Evolutionary conservation across 35 echinoderm and acorn worm species (phyloP).

Genomic region (Eucidaris tribuloides): DNA sequence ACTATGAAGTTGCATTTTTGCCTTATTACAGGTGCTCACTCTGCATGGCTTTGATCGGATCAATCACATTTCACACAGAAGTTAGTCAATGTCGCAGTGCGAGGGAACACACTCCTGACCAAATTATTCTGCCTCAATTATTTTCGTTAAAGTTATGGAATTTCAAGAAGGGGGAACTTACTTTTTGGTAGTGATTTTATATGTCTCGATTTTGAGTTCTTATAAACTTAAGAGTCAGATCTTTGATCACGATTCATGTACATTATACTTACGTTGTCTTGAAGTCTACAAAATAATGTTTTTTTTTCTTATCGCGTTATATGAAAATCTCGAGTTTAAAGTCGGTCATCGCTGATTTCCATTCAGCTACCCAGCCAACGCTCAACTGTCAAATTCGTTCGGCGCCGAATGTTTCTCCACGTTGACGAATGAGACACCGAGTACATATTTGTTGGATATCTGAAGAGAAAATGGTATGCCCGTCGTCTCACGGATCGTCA

Average conservation of each 20-base stretch:
- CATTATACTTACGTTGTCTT: too few species aligned
- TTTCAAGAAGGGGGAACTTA: too few species aligned
- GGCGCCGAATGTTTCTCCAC: conserved; percentile 78
- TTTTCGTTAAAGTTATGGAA: too few species aligned
- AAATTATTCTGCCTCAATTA: too few species aligned
- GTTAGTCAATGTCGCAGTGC: too few species aligned
- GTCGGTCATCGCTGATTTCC: conserved; percentile 67
- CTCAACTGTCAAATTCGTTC: conserved; percentile 83
- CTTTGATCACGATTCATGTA: too few species aligned
- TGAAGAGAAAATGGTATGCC: conserved; percentile 84
- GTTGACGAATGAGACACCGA: conserved; percentile 75
- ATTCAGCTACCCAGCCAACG: conserved; percentile 51
- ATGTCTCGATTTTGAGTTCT: background rate
- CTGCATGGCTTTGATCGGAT: too few species aligned
- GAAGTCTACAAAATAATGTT: background rate
- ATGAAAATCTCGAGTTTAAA: conserved; percentile 73
- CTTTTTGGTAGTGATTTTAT: too few species aligned
- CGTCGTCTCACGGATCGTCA: conserved; percentile 46
- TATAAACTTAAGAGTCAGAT: background rate
- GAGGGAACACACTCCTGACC: too few species aligned
- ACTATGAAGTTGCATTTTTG: too few species aligned
- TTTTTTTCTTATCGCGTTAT: conserved; percentile 60
- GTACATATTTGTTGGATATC: conserved; percentile 80
- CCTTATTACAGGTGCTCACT: too few species aligned
- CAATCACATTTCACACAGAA: too few species aligned